Conservation (phyloP, 2,888 invertebrate genomes). For the Oithona nana region DNA sequence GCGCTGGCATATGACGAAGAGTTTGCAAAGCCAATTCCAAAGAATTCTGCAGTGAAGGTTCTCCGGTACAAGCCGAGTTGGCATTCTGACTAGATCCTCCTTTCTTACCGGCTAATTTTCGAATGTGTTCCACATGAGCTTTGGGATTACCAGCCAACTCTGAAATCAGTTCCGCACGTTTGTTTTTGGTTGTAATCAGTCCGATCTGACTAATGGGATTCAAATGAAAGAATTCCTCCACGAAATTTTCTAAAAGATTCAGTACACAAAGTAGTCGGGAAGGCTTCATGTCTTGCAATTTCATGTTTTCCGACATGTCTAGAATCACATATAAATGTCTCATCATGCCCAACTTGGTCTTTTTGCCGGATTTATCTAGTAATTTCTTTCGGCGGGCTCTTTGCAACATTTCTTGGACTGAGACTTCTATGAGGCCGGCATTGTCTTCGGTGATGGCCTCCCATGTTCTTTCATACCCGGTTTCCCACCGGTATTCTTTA, state of each 20-base stretch:
- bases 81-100: slow-evolving; percentile 24
- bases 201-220: slow-evolving; percentile 97
- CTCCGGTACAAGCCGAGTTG: slow-evolving; percentile 54
- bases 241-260: slow-evolving; percentile 71
- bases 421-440: slow-evolving; percentile 70
- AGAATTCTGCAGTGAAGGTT: slow-evolving; percentile 90
- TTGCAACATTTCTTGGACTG: slow-evolving; percentile 69
- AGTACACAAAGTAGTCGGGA: slow-evolving; percentile 25
- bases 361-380: slow-evolving; percentile 40
- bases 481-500: slow-evolving; percentile 74
- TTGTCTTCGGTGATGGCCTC: slow-evolving; percentile 93
- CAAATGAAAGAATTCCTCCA: slow-evolving; percentile 93
- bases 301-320: slow-evolving; percentile 88
- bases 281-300: slow-evolving; percentile 23
- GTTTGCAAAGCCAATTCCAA: slow-evolving; percentile 67
- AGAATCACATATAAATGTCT: slow-evolving; percentile 75
- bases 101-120: slow-evolving; percentile 22
- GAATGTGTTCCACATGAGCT: neutral
- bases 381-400: slow-evolving; percentile 60
- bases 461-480: slow-evolving; percentile 57
- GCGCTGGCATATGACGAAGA: slow-evolving; percentile 68
- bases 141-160: slow-evolving; percentile 42
- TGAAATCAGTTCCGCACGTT: slow-evolving; percentile 75
- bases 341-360: slow-evolving; percentile 93
- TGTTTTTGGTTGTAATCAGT: slow-evolving; percentile 70